Evolutionary conservation across 2,113 vertebrate genomes (phyloP).

Genomic region (Thermophis baileyi): DNA sequence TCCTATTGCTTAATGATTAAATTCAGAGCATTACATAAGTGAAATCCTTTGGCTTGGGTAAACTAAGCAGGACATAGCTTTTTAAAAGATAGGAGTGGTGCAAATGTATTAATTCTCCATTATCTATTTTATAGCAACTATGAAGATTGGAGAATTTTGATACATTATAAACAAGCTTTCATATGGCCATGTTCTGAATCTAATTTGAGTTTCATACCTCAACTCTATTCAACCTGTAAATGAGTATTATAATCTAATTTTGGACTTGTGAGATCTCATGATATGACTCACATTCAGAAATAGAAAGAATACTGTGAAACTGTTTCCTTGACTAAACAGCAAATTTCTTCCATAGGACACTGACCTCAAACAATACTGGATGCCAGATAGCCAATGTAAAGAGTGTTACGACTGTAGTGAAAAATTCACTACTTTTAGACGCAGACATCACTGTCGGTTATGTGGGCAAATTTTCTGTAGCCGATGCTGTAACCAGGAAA

Average conservation of each 20-base stretch:
- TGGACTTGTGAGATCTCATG: not conserved
- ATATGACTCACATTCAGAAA: not conserved
- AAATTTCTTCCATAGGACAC: constrained; percentile 78
- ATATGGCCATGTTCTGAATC: not conserved
- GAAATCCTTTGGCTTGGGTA: not conserved
- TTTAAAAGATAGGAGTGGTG: not conserved
- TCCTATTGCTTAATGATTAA: not conserved
- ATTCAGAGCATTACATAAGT: not conserved
- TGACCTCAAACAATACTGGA: constrained; percentile 99
- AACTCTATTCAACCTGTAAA: not conserved
- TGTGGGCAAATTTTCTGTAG: constrained; percentile 99
- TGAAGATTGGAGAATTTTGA: not conserved
- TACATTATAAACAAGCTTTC: not conserved
- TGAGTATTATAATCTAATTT: constrained; percentile 6
- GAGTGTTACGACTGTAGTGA: constrained; percentile 98
- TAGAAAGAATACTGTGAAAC: not conserved
- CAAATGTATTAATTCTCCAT: not conserved
- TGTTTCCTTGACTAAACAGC: not conserved
- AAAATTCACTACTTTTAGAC: constrained; percentile 96
- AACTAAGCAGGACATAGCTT: not conserved
- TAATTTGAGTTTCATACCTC: not conserved
- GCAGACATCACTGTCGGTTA: constrained; percentile 93
- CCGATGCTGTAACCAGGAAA: constrained; percentile 98
- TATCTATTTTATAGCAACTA: not conserved
- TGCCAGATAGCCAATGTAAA: constrained; percentile 98